A percentile compares a stretch with the other conserved stretches of the same genome.
These are phyloP conservation scores for Morone saxatilis DNA, from an alignment of 2,113 vertebrate species.

Conservation along the genomic window DNA sequence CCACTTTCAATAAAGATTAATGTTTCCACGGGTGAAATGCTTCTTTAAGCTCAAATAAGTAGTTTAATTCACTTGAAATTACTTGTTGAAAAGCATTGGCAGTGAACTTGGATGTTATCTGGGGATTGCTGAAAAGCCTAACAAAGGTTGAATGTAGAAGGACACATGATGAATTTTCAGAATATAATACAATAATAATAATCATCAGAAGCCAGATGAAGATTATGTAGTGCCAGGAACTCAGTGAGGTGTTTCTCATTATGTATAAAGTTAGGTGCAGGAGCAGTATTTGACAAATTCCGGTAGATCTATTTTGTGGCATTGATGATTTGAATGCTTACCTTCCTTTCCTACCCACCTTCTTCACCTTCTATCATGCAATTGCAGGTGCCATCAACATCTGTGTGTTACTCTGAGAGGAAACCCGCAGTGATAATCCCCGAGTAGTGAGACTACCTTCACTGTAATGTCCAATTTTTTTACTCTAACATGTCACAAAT, in stretches of 20 bases:
- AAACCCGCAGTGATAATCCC: slow-evolving; percentile 32
- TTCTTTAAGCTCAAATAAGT: no score
- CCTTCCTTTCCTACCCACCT: not conserved
- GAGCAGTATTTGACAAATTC: not conserved
- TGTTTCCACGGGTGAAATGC: no score
- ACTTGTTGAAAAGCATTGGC: not conserved
- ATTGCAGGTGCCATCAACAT: slow-evolving; percentile 50
- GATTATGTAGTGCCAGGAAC: not conserved
- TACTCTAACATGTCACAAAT: slow-evolving; percentile 2
- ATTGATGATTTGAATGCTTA: slow-evolving; percentile 7
- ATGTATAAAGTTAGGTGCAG: slow-evolving; percentile 19
- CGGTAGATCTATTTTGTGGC: slow-evolving; percentile 9
- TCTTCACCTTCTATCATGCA: not conserved
- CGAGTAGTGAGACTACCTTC: not conserved
- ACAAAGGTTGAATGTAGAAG: not conserved
- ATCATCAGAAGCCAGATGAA: not conserved
- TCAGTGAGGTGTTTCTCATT: not conserved
- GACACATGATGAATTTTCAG: not conserved
- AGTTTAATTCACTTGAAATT: not conserved
- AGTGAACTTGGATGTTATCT: not conserved
- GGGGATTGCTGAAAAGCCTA: not conserved
- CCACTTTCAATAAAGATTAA: no score
- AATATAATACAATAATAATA: no score
- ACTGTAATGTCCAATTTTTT: not conserved
- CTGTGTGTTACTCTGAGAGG: not conserved